Conservation (phyloP, 37 sponge, comb jelly and placozoan species). For the Halisarca cf. caerulea region DNA sequence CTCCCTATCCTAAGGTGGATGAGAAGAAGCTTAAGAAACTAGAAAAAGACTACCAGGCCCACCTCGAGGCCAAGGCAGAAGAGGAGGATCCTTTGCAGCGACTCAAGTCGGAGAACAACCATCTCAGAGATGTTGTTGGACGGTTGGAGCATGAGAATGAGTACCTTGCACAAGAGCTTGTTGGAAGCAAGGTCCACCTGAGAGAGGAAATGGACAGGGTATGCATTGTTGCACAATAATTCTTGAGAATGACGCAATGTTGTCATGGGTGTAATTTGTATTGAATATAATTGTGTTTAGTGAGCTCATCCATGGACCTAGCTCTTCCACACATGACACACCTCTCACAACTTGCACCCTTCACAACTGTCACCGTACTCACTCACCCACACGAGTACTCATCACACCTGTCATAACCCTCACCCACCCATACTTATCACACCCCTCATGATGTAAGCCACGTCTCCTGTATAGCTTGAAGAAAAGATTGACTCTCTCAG, state of each 20-base stretch:
- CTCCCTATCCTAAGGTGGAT: slow-evolving; percentile 31
- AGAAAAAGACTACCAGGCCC: slow-evolving; percentile 73
- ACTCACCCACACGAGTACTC: no score
- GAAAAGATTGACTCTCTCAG: slow-evolving; percentile 84
- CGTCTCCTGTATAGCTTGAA: slow-evolving; percentile 58
- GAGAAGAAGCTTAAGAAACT: slow-evolving; percentile 72
- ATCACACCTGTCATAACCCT: no score
- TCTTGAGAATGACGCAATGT: not conserved
- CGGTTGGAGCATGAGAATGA: slow-evolving; percentile 93
- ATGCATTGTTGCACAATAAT: not conserved
- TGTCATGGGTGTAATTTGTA: no score
- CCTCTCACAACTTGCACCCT: not conserved
- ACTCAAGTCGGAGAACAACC: slow-evolving; percentile 78
- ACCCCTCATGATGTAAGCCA: no score
- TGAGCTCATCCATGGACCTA: no score
- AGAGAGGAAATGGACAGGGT: slow-evolving; percentile 92
- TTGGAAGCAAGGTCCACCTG: slow-evolving; percentile 80
- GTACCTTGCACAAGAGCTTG: slow-evolving; percentile 85
- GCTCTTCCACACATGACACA: no score
- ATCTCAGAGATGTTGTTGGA: slow-evolving; percentile 53
- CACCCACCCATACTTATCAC: no score
- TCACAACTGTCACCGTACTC: not conserved
- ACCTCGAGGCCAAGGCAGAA: slow-evolving; percentile 60
- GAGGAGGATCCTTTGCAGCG: slow-evolving; percentile 73
- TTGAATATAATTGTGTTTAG: no score